A percentile compares a stretch with the other conserved stretches of the same genome.
phyloP scores from a whole-genome alignment of 1,140 invertebrate genomes.

The Acromyrmex heyeri region DNA sequence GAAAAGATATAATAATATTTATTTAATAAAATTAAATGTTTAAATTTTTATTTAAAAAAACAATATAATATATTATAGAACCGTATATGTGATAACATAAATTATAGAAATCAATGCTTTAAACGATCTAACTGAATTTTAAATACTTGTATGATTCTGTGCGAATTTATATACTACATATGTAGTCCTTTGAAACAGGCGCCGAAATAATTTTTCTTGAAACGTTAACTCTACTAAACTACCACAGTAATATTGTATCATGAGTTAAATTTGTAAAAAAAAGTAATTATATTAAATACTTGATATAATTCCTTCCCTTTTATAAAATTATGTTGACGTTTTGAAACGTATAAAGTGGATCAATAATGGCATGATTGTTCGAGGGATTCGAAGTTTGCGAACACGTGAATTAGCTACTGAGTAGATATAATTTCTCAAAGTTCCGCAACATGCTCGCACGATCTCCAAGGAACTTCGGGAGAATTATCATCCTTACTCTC shows the following conservation, averaged over 20 bases:
- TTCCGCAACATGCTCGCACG: background rate
- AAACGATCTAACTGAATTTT: too few species aligned
- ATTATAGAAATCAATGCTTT: too few species aligned
- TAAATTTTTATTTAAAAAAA: background rate
- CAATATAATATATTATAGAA: too few species aligned
- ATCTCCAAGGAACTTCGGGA: background rate
- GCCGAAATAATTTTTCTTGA: too few species aligned
- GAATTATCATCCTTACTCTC: background rate
- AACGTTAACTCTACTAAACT: too few species aligned
- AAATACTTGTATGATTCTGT: too few species aligned
- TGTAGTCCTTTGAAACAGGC: too few species aligned
- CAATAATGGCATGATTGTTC: constrained; percentile 2
- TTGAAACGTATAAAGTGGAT: background rate
- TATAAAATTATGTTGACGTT: background rate
- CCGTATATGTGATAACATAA: too few species aligned
- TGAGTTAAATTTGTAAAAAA: too few species aligned
- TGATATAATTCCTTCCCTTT: background rate
- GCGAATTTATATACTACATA: too few species aligned
- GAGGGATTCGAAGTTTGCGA: constrained; percentile 12
- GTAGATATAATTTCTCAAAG: constrained; percentile 41
- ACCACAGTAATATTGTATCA: too few species aligned
- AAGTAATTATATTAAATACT: too few species aligned
- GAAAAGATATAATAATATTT: background rate
- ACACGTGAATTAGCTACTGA: constrained; percentile 31
- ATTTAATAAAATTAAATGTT: background rate